Evolutionary conservation across 2,888 invertebrate genomes (phyloP).

Genomic region (Drosophila robusta): DNA sequence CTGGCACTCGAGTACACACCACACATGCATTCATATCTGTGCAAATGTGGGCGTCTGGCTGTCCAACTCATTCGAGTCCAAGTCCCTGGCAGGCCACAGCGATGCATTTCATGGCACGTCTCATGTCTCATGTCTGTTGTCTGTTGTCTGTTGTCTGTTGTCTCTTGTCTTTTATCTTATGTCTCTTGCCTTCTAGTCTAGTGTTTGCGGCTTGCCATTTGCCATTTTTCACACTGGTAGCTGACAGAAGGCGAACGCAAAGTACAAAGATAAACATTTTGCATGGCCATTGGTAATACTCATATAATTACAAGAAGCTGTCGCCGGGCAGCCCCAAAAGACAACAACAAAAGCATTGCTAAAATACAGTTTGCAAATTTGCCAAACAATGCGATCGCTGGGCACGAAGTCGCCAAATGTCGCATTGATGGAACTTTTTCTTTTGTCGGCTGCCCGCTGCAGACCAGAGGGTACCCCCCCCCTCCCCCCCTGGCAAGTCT

Average conservation of each 20-base stretch:
- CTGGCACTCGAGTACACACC: conserved; percentile 6
- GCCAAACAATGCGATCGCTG: conserved; percentile 78
- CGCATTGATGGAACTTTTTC: conserved; percentile 62
- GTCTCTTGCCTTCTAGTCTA: not conserved
- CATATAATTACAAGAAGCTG: conserved; percentile 74
- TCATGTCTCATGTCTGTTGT: conserved; percentile 21
- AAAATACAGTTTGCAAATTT: conserved; percentile 64
- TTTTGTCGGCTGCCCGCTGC: conserved; percentile 40
- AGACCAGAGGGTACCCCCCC: not conserved
- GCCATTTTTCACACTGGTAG: conserved; percentile 56
- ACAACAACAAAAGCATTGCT: conserved; percentile 9
- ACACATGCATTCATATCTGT: not conserved
- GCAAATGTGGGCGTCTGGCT: conserved; percentile 44
- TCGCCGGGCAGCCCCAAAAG: conserved; percentile 23
- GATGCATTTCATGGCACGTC: conserved; percentile 41
- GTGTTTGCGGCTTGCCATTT: conserved; percentile 50
- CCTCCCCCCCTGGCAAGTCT: not conserved
- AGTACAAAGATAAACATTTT: conserved; percentile 67
- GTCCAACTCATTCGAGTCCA: conserved; percentile 23
- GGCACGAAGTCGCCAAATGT: conserved; percentile 70
- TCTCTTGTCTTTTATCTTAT: not conserved
- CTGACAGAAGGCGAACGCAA: conserved; percentile 44
- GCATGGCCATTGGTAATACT: conserved; percentile 52
- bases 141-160: conserved; percentile 7
- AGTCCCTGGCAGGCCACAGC: conserved; percentile 17